A percentile compares a stretch with the other conserved stretches of the same genome.
Conservation (phyloP, 2,797 vertebrate genomes). For the Numenius phaeopus region DNA sequence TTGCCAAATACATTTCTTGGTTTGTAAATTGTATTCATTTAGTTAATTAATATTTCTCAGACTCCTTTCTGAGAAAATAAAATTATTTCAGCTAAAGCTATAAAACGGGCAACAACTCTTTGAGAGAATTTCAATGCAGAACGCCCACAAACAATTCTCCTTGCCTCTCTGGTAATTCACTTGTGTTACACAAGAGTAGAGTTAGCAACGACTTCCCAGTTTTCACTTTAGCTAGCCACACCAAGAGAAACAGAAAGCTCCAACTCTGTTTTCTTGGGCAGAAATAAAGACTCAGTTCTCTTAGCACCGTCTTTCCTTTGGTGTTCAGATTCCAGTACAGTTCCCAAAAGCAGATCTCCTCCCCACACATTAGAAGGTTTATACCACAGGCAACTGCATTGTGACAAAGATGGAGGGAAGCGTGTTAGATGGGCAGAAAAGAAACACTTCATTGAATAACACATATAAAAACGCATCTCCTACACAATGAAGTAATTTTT, state of each 20-base stretch:
- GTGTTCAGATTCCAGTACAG: background rate
- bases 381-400: background rate
- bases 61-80: background rate
- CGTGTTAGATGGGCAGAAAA: background rate
- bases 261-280: background rate
- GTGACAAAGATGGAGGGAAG: background rate
- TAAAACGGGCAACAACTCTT: background rate
- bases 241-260: background rate
- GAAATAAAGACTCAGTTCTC: background rate
- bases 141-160: background rate
- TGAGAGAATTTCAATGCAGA: background rate
- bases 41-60: background rate
- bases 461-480: background rate
- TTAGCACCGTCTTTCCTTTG: background rate
- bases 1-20: background rate
- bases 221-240: background rate
- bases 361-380: background rate
- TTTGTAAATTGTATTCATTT: background rate
- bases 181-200: background rate
- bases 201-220: background rate
- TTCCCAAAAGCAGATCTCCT: background rate
- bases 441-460: background rate
- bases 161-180: background rate
- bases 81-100: background rate
- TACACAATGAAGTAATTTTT: slow-evolving; percentile 38